Percentiles rank a stretch among this genome's conserved stretches.
Conservation (phyloP, 2,113 vertebrate genomes). For the Sigmodon hispidus region DNA sequence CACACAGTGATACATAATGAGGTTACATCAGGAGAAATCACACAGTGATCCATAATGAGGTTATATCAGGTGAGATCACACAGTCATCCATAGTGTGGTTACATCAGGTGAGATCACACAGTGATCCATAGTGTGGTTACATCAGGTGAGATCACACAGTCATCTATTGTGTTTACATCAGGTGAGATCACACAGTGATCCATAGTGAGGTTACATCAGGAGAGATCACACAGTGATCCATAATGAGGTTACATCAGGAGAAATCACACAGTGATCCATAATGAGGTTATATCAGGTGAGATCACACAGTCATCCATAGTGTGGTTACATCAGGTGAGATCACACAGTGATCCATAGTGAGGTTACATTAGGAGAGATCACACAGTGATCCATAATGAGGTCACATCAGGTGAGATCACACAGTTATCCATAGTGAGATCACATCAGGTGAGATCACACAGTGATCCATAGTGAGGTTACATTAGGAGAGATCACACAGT, state of each 20-base stretch:
- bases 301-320: neutral
- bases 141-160: neutral
- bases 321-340: neutral
- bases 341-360: neutral
- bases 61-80: neutral
- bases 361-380: neutral
- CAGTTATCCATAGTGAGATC: neutral
- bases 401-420: neutral
- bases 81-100: neutral
- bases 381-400: neutral
- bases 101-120: neutral
- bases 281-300: neutral
- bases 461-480: neutral
- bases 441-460: neutral
- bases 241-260: neutral
- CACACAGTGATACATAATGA: neutral
- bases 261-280: neutral
- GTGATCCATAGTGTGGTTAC: neutral
- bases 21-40: neutral
- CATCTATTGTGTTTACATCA: neutral
- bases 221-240: neutral
- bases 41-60: neutral
- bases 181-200: neutral
- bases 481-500: neutral
- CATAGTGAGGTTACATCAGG: neutral